phyloP scores from a whole-genome alignment of 2,113 vertebrate genomes.

The Ibidorhyncha struthersii region DNA sequence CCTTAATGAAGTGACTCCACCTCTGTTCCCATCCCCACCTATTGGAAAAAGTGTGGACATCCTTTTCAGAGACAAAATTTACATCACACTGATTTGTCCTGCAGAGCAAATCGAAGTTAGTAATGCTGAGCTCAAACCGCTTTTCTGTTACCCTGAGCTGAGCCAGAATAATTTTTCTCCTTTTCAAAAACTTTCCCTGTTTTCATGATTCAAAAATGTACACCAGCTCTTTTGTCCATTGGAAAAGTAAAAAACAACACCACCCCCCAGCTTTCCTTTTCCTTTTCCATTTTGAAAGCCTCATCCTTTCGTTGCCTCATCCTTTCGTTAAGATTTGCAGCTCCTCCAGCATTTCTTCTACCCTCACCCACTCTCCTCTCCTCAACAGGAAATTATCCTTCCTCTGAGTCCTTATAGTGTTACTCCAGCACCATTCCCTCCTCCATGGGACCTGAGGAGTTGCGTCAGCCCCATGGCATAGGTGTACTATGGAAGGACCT shows the following conservation, averaged over 20 bases:
- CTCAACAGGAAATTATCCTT: background rate
- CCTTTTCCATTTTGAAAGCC: background rate
- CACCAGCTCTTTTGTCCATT: background rate
- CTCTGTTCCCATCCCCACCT: background rate
- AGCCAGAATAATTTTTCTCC: background rate
- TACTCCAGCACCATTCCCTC: background rate
- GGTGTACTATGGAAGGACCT: background rate
- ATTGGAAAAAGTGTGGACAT: background rate
- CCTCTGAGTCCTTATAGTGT: background rate
- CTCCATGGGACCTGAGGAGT: background rate
- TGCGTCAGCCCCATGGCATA: background rate
- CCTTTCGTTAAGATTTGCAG: background rate
- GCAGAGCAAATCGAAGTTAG: background rate
- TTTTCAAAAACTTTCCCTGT: background rate
- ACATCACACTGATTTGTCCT: background rate
- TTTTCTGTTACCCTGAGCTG: background rate
- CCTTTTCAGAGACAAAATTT: background rate
- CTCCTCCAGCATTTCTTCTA: background rate
- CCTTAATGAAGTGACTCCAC: background rate
- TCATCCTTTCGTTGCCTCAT: background rate
- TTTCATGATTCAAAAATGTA: background rate
- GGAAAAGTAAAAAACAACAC: background rate
- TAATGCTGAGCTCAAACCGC: background rate
- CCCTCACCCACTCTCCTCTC: background rate
- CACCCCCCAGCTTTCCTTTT: background rate